phyloP scores from a whole-genome alignment of 1,140 invertebrate species.

The Drosophila rufa region DNA sequence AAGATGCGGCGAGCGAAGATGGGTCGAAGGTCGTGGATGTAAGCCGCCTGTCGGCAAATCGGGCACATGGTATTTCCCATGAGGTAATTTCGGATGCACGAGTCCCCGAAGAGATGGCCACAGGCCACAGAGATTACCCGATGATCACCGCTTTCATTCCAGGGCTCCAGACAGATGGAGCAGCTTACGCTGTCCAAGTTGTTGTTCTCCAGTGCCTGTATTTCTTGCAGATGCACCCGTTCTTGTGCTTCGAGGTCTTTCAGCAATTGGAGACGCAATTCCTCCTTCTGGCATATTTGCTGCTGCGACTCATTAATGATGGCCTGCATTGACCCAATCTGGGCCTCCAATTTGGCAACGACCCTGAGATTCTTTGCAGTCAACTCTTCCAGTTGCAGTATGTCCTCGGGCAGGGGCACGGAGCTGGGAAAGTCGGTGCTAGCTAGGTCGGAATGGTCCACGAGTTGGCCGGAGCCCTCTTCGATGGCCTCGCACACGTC shows the following conservation, averaged over 20 bases:
- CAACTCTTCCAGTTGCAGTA: conserved; percentile 1
- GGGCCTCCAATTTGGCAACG: not conserved
- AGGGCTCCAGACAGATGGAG: conserved; percentile 5
- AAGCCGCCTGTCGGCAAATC: not conserved
- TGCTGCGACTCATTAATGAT: conserved; percentile 7
- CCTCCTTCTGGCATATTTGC: conserved; percentile 3
- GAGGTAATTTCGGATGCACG: conserved; percentile 13
- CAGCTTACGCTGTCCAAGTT: conserved; percentile 17
- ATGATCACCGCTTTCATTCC: conserved; percentile 12
- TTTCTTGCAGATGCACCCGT: conserved; percentile 11
- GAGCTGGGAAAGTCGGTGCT: too few species aligned
- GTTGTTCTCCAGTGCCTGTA: not conserved
- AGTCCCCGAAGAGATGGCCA: conserved; percentile 28
- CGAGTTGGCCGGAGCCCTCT: too few species aligned
- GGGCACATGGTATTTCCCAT: not conserved
- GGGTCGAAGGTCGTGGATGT: not conserved
- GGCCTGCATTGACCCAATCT: conserved; percentile 16
- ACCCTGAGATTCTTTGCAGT: not conserved
- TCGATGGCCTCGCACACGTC: too few species aligned
- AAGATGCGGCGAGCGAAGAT: conserved; percentile 12
- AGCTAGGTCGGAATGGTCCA: too few species aligned
- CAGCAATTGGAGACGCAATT: not conserved
- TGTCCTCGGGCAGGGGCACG: too few species aligned
- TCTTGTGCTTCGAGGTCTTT: not conserved
- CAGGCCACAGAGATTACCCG: conserved; percentile 24